A percentile compares a stretch with the other conserved stretches of the same genome.
These are phyloP conservation scores for Gymnopithys bicolor DNA, from an alignment of 2,797 vertebrate genomes.

Conservation along the genomic window DNA sequence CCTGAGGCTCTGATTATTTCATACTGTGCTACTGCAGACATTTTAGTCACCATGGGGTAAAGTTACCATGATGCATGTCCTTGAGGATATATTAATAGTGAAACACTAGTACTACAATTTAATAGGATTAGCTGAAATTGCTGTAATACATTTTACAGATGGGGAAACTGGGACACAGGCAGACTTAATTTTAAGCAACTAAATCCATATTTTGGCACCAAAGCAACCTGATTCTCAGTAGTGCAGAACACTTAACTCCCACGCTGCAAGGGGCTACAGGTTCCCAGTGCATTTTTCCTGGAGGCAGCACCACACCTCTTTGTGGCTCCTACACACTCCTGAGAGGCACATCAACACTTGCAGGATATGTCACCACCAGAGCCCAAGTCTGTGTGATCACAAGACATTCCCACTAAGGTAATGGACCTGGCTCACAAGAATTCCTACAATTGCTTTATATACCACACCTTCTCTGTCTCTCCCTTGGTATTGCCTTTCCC, in stretches of 20 bases:
- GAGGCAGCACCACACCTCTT: background rate
- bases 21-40: background rate
- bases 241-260: slow-evolving; percentile 15
- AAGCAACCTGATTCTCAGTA: slow-evolving; percentile 19
- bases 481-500: fast-evolving
- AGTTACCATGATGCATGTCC: slow-evolving; percentile 53
- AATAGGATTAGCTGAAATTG: slow-evolving; percentile 67
- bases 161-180: slow-evolving; percentile 57
- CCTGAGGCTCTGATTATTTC: slow-evolving; percentile 44
- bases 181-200: slow-evolving; percentile 62
- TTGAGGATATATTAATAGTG: slow-evolving; percentile 60
- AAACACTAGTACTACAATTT: slow-evolving; percentile 65
- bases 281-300: background rate
- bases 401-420: background rate
- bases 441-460: background rate
- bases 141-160: slow-evolving; percentile 61
- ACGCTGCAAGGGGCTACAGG: background rate
- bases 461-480: background rate
- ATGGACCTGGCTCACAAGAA: background rate
- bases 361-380: background rate
- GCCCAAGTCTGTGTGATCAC: no score
- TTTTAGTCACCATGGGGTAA: slow-evolving; percentile 36
- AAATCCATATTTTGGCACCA: slow-evolving; percentile 58
- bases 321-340: background rate
- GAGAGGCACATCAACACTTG: background rate